Percentiles rank a stretch among this genome's conserved stretches.
Conservation (phyloP, 2,888 invertebrate species). For the Hoplodrina ambigua region DNA sequence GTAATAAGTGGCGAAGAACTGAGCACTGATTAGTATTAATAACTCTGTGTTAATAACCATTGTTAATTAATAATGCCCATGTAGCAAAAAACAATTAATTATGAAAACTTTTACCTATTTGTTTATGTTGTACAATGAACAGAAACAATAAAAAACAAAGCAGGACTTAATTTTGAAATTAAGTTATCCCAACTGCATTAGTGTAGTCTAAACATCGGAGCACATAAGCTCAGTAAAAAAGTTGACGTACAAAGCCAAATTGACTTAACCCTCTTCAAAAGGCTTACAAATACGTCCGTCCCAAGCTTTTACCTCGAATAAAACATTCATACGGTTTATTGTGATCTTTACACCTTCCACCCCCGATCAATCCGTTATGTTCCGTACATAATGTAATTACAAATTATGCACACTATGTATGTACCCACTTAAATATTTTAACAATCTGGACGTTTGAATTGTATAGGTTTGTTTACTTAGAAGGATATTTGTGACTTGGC, state of each 20-base stretch:
- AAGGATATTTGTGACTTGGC: background rate
- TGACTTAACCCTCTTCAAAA: constrained; percentile 89
- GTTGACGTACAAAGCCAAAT: constrained; percentile 86
- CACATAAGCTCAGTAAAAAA: constrained; percentile 82
- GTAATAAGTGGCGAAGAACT: constrained; percentile 71
- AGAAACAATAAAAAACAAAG: background rate
- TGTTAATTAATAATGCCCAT: background rate
- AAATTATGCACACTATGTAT: constrained; percentile 47
- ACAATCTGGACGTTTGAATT: constrained; percentile 28
- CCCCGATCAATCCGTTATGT: constrained; percentile 62
- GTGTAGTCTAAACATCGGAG: constrained; percentile 61
- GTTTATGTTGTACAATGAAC: background rate
- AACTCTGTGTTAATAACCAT: background rate
- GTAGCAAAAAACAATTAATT: background rate
- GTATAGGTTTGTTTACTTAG: constrained; percentile 9
- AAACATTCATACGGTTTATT: constrained; percentile 86
- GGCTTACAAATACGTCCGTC: constrained; percentile 85
- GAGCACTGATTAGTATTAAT: constrained; percentile 66
- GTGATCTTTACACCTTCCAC: constrained; percentile 84
- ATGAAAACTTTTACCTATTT: background rate
- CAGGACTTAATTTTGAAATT: constrained; percentile 33
- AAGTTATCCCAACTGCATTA: constrained; percentile 62
- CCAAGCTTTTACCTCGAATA: constrained; percentile 86
- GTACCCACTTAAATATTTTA: constrained; percentile 33
- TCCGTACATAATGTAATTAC: constrained; percentile 59